phyloP scores from a whole-genome alignment of 1,140 invertebrate genomes.

The Pogonus chalceus region DNA sequence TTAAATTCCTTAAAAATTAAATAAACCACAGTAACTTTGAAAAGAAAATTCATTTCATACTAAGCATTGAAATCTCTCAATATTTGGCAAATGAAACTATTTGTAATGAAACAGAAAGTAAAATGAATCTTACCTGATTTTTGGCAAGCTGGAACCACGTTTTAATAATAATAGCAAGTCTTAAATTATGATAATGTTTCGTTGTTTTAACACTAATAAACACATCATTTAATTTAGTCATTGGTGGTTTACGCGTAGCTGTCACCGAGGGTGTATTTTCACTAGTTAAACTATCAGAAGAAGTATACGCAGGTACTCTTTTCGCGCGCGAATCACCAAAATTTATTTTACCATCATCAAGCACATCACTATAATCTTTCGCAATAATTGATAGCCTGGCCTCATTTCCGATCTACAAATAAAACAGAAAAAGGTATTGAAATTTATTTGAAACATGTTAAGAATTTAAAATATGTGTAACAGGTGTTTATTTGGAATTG shows the following conservation, averaged over 20 bases:
- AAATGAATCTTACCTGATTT: constrained; percentile 81
- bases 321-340: constrained; percentile 23
- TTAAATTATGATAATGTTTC: constrained; percentile 69
- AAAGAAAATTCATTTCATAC: no score
- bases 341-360: constrained; percentile 24
- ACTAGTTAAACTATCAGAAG: constrained; percentile 29
- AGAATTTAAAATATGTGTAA: no score
- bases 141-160: constrained; percentile 89
- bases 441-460: no score
- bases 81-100: no score
- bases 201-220: constrained; percentile 95
- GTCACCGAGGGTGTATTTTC: constrained; percentile 37
- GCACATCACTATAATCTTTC: constrained; percentile 26
- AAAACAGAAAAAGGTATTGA: constrained; percentile 11
- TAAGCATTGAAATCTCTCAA: no score
- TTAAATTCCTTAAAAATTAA: no score
- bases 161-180: constrained; percentile 77
- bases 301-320: constrained; percentile 16
- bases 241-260: constrained; percentile 52
- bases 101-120: no score
- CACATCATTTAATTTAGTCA: constrained; percentile 68
- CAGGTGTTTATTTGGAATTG: no score
- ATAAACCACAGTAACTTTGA: no score
- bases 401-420: background rate
- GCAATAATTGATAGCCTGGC: constrained; percentile 26